phyloP scores from a whole-genome alignment of 1,140 invertebrate species.

The Drosophila sp. region DNA sequence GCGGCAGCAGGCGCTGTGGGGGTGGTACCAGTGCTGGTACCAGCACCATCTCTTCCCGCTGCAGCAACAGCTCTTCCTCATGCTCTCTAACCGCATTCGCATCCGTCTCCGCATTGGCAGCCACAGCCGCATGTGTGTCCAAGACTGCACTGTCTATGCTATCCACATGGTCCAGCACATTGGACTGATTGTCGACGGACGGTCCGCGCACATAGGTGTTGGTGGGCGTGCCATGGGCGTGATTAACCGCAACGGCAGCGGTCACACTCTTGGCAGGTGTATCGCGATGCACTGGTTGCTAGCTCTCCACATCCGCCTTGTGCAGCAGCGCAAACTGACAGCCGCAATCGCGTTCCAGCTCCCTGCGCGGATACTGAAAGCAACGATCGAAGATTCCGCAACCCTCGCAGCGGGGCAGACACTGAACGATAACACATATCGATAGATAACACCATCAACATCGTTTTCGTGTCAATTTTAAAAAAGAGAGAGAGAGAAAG shows the following conservation, averaged over 20 bases:
- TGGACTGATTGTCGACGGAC: slow-evolving; percentile 75
- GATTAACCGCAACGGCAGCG: slow-evolving; percentile 57
- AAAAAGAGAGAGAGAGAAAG: slow-evolving; percentile 23
- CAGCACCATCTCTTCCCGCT: slow-evolving; percentile 33
- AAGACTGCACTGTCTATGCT: slow-evolving; percentile 51
- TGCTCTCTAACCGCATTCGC: slow-evolving; percentile 10
- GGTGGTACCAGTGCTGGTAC: slow-evolving; percentile 14
- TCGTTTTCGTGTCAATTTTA: slow-evolving; percentile 2
- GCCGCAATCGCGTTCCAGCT: slow-evolving; percentile 91
- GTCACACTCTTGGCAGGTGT: slow-evolving; percentile 69
- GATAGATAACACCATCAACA: too few species aligned
- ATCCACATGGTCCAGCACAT: slow-evolving; percentile 67
- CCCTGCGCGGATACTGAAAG: slow-evolving; percentile 91
- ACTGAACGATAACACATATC: slow-evolving; percentile 60
- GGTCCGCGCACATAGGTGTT: slow-evolving; percentile 73
- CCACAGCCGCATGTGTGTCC: too few species aligned
- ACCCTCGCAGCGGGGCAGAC: slow-evolving; percentile 86
- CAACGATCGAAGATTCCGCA: slow-evolving; percentile 93
- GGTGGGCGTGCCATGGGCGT: slow-evolving; percentile 75
- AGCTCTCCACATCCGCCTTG: slow-evolving; percentile 89
- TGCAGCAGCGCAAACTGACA: slow-evolving; percentile 94
- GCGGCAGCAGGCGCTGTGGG: slow-evolving; percentile 58
- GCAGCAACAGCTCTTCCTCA: slow-evolving; percentile 29
- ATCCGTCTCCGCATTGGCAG: too few species aligned
- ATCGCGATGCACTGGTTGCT: slow-evolving; percentile 83